phyloP scores from a whole-genome alignment of 2,888 invertebrate species.

The Eristalinus aeneus region DNA sequence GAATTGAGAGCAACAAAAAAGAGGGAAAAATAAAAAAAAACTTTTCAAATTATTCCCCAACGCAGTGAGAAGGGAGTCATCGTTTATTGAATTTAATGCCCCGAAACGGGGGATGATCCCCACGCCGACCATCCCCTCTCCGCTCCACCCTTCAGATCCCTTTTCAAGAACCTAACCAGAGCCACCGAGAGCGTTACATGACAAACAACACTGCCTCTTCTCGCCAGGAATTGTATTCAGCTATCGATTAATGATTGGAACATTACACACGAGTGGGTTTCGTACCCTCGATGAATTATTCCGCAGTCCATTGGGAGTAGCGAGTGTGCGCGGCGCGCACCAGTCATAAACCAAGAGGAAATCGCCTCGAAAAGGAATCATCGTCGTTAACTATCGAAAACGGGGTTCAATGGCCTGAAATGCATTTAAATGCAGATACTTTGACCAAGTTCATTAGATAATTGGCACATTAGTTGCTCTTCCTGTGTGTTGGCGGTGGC shows the following conservation, averaged over 20 bases:
- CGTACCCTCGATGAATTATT: conserved; percentile 50
- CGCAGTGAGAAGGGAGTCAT: not conserved
- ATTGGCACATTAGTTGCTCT: conserved; percentile 45
- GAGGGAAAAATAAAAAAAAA: not conserved
- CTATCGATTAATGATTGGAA: conserved; percentile 65
- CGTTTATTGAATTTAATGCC: conserved; percentile 55
- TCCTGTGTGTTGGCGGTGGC: not conserved
- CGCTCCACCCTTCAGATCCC: conserved; percentile 33
- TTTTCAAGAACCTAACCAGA: conserved; percentile 21
- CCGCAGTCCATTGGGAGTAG: conserved; percentile 8
- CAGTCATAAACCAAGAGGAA: not conserved
- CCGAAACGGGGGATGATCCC: conserved; percentile 16
- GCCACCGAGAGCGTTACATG: conserved; percentile 23
- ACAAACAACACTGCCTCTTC: conserved; percentile 17
- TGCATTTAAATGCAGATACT: conserved; percentile 64
- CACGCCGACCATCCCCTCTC: not conserved
- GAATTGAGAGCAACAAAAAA: no score
- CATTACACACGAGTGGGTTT: conserved; percentile 56
- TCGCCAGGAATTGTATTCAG: conserved; percentile 50
- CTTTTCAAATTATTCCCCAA: conserved; percentile 39
- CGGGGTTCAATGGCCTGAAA: conserved; percentile 59
- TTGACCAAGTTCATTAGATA: conserved; percentile 58
- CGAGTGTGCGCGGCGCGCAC: conserved; percentile 20
- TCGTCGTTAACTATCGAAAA: conserved; percentile 19
- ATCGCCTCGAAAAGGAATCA: not conserved